Conservation (phyloP, 2,113 vertebrate genomes). For the Cavia aperea region DNA sequence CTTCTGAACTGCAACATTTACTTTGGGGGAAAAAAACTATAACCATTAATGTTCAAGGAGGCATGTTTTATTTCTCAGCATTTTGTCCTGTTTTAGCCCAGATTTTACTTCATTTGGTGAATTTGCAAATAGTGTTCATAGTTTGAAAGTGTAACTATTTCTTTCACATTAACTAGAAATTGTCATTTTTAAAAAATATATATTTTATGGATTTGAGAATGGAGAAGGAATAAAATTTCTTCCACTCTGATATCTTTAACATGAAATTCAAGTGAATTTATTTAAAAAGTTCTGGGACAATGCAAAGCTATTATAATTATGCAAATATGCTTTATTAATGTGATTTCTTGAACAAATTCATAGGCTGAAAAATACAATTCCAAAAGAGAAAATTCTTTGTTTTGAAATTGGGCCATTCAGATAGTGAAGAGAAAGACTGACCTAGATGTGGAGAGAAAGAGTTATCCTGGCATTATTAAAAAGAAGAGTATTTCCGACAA, state of each 20-base stretch:
- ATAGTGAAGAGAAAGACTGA: background rate
- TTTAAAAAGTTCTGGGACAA: background rate
- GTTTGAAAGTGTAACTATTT: conserved; percentile 3
- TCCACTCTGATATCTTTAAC: background rate
- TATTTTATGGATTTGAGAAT: background rate
- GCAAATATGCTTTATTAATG: background rate
- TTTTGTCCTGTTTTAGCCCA: background rate
- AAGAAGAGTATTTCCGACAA: conserved; percentile 26
- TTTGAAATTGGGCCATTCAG: background rate
- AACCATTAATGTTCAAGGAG: conserved; percentile 16
- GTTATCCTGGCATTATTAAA: conserved; percentile 28
- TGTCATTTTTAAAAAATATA: background rate
- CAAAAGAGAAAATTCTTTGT: background rate
- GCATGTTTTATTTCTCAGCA: background rate
- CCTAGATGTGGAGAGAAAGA: background rate
- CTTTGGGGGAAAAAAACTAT: conserved; percentile 25
- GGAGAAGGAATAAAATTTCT: background rate
- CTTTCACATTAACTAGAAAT: conserved; percentile 2
- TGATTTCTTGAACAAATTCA: conserved; percentile 15
- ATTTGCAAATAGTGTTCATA: background rate
- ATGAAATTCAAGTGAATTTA: background rate
- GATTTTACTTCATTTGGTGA: background rate
- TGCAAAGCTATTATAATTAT: background rate
- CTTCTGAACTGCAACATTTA: conserved; percentile 40
- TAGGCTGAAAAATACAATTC: background rate